phyloP scores from a whole-genome alignment of 2,888 invertebrate species.

The Harpagoxenus sublaevis region DNA sequence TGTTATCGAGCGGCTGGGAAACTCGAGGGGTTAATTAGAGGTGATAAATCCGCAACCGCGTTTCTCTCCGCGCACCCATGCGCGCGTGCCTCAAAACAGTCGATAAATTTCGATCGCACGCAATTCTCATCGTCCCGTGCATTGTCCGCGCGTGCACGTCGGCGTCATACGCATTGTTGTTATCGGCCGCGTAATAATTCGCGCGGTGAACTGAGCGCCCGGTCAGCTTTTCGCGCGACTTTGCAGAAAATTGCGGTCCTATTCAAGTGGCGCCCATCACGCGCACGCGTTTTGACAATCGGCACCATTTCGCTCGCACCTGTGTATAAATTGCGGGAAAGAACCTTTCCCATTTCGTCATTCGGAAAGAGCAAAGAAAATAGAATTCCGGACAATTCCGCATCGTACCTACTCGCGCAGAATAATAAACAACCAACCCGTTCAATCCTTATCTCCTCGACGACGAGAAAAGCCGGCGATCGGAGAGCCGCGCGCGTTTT shows the following conservation, averaged over 20 bases:
- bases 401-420: slow-evolving; percentile 48
- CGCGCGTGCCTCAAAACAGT: slow-evolving; percentile 4
- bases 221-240: not conserved
- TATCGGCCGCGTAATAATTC: slow-evolving; percentile 24
- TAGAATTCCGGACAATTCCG: slow-evolving; percentile 54
- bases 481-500: slow-evolving; percentile 50
- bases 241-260: slow-evolving; percentile 22
- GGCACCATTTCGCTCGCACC: not conserved
- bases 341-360: slow-evolving; percentile 1
- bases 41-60: slow-evolving; percentile 35
- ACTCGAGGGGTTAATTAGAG: slow-evolving; percentile 49
- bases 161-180: not conserved
- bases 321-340: slow-evolving; percentile 1
- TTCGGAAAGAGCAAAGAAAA: slow-evolving; percentile 41
- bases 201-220: slow-evolving; percentile 2
- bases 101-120: slow-evolving; percentile 43
- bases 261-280: not conserved
- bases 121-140: slow-evolving; percentile 10
- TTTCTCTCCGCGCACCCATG: not conserved
- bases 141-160: not conserved
- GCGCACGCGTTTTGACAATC: slow-evolving; percentile 15
- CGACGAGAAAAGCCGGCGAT: slow-evolving; percentile 49
- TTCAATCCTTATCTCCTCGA: slow-evolving; percentile 36
- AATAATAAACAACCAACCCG: slow-evolving; percentile 49
- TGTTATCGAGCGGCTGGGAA: slow-evolving; percentile 7